Evolutionary conservation across 1,140 invertebrate genomes (phyloP).

Genomic region (Cephus cinctus): DNA sequence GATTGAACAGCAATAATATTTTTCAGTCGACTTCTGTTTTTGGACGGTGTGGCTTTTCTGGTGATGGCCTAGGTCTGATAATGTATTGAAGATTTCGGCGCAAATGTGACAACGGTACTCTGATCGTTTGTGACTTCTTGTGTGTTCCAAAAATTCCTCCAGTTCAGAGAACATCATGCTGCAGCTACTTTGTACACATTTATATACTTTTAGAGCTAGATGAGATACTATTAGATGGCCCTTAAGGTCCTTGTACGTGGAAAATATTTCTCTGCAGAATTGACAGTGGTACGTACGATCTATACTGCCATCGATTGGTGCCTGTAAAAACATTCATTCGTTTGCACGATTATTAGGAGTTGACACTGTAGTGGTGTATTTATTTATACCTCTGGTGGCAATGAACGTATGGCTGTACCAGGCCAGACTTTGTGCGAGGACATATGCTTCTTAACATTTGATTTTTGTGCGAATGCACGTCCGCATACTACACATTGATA

Average conservation of each 20-base stretch:
- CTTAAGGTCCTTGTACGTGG: constrained; percentile 51
- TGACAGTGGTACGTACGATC: constrained; percentile 52
- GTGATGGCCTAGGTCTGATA: constrained; percentile 64
- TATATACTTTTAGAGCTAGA: constrained; percentile 61
- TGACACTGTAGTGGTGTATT: constrained; percentile 6
- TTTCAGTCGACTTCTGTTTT: constrained; percentile 51
- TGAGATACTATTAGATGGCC: constrained; percentile 49
- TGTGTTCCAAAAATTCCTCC: constrained; percentile 66
- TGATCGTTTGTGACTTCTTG: constrained; percentile 60
- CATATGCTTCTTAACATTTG: constrained; percentile 70
- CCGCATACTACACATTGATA: constrained; percentile 67
- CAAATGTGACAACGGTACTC: constrained; percentile 66
- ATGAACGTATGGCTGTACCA: constrained; percentile 49
- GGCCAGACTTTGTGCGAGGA: constrained; percentile 66
- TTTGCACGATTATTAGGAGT: background rate
- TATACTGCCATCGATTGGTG: constrained; percentile 47
- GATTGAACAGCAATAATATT: constrained; percentile 50
- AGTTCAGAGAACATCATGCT: constrained; percentile 63
- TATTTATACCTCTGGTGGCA: constrained; percentile 50
- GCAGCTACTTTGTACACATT: constrained; percentile 66
- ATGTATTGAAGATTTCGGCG: constrained; percentile 60
- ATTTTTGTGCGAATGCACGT: constrained; percentile 63
- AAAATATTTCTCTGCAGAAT: constrained; percentile 54
- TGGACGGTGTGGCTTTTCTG: constrained; percentile 62
- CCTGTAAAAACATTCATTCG: constrained; percentile 25